These are phyloP conservation scores for Lamprotornis superbus DNA, from an alignment of 2,113 vertebrate species.

Conservation along the genomic window DNA sequence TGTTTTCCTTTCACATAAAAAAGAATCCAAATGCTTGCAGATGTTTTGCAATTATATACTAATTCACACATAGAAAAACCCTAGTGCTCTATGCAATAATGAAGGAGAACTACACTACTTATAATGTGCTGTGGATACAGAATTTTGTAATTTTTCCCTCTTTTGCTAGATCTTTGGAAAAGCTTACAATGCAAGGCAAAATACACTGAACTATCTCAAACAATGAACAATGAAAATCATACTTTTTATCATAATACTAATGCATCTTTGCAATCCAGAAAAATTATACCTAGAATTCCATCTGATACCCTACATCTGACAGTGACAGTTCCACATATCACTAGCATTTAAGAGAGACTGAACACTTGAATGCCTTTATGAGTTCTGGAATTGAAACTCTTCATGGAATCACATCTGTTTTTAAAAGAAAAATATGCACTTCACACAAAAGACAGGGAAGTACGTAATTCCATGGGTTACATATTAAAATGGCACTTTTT, in stretches of 20 bases:
- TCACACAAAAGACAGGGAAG: not conserved
- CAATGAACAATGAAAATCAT: not conserved
- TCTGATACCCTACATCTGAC: not conserved
- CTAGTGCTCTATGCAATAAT: not conserved
- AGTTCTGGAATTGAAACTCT: not conserved
- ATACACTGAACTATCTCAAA: not conserved
- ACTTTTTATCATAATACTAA: not conserved
- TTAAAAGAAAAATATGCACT: not conserved
- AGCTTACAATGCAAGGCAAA: not conserved
- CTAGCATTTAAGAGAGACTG: not conserved
- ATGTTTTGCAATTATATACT: not conserved
- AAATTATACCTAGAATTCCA: not conserved
- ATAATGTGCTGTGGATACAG: not conserved
- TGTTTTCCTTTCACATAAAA: not conserved
- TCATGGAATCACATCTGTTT: not conserved
- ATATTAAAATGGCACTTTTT: not conserved
- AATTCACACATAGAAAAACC: not conserved
- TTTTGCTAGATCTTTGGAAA: not conserved
- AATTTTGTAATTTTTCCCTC: not conserved
- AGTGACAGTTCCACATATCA: not conserved
- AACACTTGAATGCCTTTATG: not conserved
- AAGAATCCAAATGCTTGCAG: not conserved
- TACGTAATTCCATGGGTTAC: not conserved
- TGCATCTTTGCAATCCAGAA: not conserved
- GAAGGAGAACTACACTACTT: not conserved